Base-by-base conservation (phyloP, 2,888 invertebrate species). In the Euphydryas editha region DNA sequence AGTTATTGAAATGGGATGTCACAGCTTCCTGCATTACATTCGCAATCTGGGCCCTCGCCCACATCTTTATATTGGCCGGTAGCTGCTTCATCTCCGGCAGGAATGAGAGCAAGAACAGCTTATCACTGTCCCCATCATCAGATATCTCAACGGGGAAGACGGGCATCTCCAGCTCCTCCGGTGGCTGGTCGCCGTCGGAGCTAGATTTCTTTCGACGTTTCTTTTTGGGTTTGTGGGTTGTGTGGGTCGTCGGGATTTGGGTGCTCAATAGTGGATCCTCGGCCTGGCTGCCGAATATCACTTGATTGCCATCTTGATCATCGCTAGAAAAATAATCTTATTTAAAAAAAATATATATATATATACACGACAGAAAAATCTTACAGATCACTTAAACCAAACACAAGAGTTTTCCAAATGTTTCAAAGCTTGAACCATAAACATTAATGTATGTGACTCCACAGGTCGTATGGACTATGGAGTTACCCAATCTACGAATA, bases 11-110 rank as follows among this genome's bases (percentile, higher is more conserved):
- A 58, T 89, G 87, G 42, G 83, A 81, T 1, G 77, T 75, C 1
- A 92, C 90, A 0, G 92, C 92, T 60, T 92, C 91, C 73, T 92
- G 91, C 92, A 92, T 92, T 0, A 88, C 76, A 59, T 83, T 88
- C 0, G 92, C 91, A 64, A 92, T 88, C 75, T 90, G 90, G 0
- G 90, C 85, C 17, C 92, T 72, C 58, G 86, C 88, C 92, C 92
- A 92, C 92, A 92, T 92, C 78, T 91, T 92, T 24, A 90, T 81
- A 72, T 90, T 82, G 1, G 83, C 69, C 0, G 91, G 91, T 24
- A 92, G 71, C 72, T 88, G 88, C 60, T 84, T 82, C 84, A 92
- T 87, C 76, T 92, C 92, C 10, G 91, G 91, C 21, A 90, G 75
- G 68, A 92, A 92, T 0, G 92, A 92, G 36, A 92, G 72, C 1